Evolutionary conservation across 2,888 invertebrate genomes (phyloP).

Genomic region (Synergus umbraculus): DNA sequence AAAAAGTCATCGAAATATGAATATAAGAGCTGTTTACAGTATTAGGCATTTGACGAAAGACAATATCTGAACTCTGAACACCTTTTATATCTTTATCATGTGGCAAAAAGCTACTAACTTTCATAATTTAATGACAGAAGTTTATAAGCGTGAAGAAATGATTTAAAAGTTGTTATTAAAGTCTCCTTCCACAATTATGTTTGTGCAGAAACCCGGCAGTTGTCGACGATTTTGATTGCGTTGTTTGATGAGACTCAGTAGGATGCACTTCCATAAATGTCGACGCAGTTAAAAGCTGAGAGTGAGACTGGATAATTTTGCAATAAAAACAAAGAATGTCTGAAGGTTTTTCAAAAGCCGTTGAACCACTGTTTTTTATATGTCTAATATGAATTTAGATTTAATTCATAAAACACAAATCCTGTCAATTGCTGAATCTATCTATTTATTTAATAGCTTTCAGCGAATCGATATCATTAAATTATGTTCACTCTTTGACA

Average conservation of each 20-base stretch:
- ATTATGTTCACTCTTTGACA: neutral
- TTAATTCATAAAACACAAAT: neutral
- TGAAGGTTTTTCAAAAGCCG: neutral
- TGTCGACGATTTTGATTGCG: neutral
- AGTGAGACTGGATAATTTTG: neutral
- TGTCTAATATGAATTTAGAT: neutral
- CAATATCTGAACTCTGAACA: neutral
- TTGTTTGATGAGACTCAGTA: constrained; percentile 1
- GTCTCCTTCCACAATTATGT: neutral
- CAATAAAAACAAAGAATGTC: neutral
- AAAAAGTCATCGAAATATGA: neutral
- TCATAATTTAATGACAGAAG: constrained; percentile 1
- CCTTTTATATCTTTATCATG: neutral
- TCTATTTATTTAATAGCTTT: neutral
- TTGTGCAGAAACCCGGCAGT: constrained; percentile 3
- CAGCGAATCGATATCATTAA: neutral
- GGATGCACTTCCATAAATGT: constrained; percentile 7
- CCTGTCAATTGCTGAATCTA: constrained; percentile 10
- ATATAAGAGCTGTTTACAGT: neutral
- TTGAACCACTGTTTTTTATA: neutral
- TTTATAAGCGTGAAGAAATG: constrained; percentile 2
- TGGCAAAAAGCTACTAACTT: neutral
- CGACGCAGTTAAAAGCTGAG: neutral
- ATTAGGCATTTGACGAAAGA: neutral
- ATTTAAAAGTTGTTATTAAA: constrained; percentile 1